Percentiles rank a stretch among this genome's conserved stretches.
phyloP scores from a whole-genome alignment of 1,140 invertebrate species.

The Penaeus japonicus region DNA sequence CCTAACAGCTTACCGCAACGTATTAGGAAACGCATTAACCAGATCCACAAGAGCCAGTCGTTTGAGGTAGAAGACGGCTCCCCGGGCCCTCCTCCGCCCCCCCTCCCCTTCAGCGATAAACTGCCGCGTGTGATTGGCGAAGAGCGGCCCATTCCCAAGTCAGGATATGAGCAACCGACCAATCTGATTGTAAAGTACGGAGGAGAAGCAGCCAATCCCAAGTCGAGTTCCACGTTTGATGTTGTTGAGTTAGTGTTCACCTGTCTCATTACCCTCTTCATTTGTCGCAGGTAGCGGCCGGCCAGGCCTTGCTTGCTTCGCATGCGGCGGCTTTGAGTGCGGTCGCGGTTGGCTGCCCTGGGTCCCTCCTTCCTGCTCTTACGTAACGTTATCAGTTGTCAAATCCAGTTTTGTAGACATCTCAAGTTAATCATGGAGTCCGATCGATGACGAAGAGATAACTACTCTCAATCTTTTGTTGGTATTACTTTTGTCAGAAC shows the following conservation, averaged over 20 bases:
- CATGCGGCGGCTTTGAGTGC: too few relatives aligned
- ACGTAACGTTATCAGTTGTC: too few relatives aligned
- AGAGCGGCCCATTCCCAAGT: constrained; percentile 1
- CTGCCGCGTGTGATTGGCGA: constrained; percentile 4
- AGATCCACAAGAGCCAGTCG: constrained; percentile 49
- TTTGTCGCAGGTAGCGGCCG: too few relatives aligned
- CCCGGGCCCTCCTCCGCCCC: constrained; percentile 14
- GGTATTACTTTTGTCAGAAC: too few relatives aligned
- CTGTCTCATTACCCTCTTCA: too few relatives aligned
- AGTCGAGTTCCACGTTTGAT: constrained; percentile 40
- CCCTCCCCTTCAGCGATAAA: background rate
- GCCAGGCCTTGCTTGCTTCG: too few relatives aligned
- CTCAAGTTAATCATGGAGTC: too few relatives aligned
- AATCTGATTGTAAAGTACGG: constrained; percentile 45
- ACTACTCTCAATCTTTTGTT: too few relatives aligned
- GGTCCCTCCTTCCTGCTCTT: too few relatives aligned
- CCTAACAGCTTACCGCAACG: constrained; percentile 38
- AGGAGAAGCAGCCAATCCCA: constrained; percentile 38
- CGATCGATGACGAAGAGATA: too few relatives aligned
- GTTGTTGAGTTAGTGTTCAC: constrained; percentile 47
- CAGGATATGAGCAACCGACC: background rate
- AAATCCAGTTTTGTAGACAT: too few relatives aligned
- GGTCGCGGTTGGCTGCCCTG: too few relatives aligned
- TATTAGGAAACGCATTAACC: constrained; percentile 48
- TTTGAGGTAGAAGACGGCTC: constrained; percentile 44